Evolutionary conservation across 2,113 vertebrate genomes (phyloP), one percentile per base, ranked within the genome.

Genomic region (Acanthisitta chloris): DNA sequence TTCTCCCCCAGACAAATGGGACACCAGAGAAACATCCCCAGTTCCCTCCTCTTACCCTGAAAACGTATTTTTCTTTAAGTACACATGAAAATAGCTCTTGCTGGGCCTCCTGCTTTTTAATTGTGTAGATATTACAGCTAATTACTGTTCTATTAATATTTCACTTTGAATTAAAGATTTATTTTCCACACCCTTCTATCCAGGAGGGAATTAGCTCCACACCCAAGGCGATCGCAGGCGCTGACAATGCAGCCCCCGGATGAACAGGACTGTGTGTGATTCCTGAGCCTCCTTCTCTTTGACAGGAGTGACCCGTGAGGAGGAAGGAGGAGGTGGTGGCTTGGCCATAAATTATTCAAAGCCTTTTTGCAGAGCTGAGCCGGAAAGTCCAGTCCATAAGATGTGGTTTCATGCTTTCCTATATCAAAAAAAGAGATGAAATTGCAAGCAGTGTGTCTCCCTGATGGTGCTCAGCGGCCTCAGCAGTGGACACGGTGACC

Each of bases 131-230:
- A 85, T 95, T 96, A 67, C 86, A 93, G 89, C 94, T 95, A 95
- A 93, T 91, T 98, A 95, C 81, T 83, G 88, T 92, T 95, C 96
- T 97, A 97, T 97, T 97, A 97, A 97, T 97, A 97, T 97, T 98
- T 96, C 92, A 87, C 94, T 97, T 97, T 97, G 97, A 97, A 95
- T 98, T 97, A 97, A 97, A 97, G 96, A 97, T 96, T 95, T 86
- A 55, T 97, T 88, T 80, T 72, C 84, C 40, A 15, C 76, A 84
- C 76, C 91, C 58, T 87, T 52, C 65, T 16, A 45, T n/a, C 58
- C 81, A 96, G 86, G 83, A 92, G 94, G 85, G 97, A 96, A 97
- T 97, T 94, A 26, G 92, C 83, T 54, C 14, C 77, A 94, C 59
- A 85, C 90, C 86, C 26, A 49, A 97, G 89, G 94, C 93, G 72